Evolutionary conservation across 2,797 vertebrate genomes (phyloP).

Genomic region (Microcaecilia unicolor): DNA sequence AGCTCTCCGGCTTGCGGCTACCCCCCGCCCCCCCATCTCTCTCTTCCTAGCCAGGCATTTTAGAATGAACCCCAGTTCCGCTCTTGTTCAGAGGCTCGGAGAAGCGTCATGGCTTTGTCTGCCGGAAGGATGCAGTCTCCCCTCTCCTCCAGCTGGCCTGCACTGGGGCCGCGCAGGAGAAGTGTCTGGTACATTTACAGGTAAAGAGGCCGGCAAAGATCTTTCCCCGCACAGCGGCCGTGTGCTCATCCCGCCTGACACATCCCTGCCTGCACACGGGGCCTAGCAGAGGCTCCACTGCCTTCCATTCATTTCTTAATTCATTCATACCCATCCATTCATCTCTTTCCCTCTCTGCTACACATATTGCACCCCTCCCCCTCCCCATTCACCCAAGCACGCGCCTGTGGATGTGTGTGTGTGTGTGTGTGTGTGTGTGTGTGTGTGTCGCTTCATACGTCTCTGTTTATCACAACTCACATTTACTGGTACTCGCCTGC

Average conservation of each 20-base stretch:
- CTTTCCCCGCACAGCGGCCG: conserved; percentile 1
- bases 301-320: conserved; percentile 19
- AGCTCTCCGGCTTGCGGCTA: conserved; percentile 22
- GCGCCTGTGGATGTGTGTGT: conserved; percentile 15
- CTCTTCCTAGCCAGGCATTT: conserved; percentile 16
- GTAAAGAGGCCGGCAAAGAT: conserved; percentile 54
- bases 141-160: conserved; percentile 88
- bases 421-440: no score
- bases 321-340: conserved; percentile 16
- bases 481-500: not conserved
- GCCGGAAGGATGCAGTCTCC: conserved; percentile 35
- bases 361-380: conserved; percentile 14
- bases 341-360: conserved; percentile 5
- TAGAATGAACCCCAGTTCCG: conserved; percentile 31
- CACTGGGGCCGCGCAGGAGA: conserved; percentile 79
- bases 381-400: conserved; percentile 9
- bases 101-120: conserved; percentile 17
- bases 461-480: conserved; percentile 18
- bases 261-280: conserved; percentile 8
- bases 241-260: conserved; percentile 15
- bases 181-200: conserved; percentile 96
- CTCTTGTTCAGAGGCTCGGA: conserved; percentile 14
- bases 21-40: conserved; percentile 31
- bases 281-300: conserved; percentile 11
- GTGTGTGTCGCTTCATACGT: conserved; percentile 18